Conservation (phyloP, 2,888 invertebrate genomes). For the Agonum fuliginosum region DNA sequence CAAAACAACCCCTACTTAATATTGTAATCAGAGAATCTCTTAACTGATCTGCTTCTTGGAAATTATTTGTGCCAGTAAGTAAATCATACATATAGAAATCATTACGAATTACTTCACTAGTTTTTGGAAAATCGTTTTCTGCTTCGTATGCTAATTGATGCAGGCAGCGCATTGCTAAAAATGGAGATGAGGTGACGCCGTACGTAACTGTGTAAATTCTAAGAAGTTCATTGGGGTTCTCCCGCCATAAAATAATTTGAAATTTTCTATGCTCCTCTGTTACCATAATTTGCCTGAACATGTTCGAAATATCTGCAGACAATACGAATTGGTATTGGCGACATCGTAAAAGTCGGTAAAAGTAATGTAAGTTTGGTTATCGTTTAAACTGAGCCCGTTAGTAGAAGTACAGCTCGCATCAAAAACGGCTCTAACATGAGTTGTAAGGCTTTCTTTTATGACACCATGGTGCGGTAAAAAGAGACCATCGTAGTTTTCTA, state of each 20-base stretch:
- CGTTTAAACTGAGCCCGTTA: slow-evolving; percentile 22
- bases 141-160: slow-evolving; percentile 36
- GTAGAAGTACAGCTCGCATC: slow-evolving; percentile 14
- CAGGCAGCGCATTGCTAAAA: slow-evolving; percentile 37
- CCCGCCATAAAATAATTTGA: slow-evolving; percentile 45
- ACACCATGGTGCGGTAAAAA: slow-evolving; percentile 38
- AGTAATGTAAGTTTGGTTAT: slow-evolving; percentile 34
- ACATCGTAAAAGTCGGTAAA: slow-evolving; percentile 16
- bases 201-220: slow-evolving; percentile 35
- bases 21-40: neutral
- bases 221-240: neutral
- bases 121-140: slow-evolving; percentile 18
- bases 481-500: slow-evolving; percentile 12
- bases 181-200: slow-evolving; percentile 3
- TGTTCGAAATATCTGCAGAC: slow-evolving; percentile 40
- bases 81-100: slow-evolving; percentile 48
- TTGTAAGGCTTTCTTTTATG: slow-evolving; percentile 38
- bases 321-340: slow-evolving; percentile 31
- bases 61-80: slow-evolving; percentile 10
- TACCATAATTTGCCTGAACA: slow-evolving; percentile 31
- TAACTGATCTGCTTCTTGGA: neutral
- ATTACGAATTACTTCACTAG: slow-evolving; percentile 28
- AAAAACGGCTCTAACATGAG: slow-evolving; percentile 31
- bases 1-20: slow-evolving; percentile 23
- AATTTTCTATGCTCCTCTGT: slow-evolving; percentile 33